phyloP scores from a whole-genome alignment of 2,113 vertebrate species.

The Globicephala melas region DNA sequence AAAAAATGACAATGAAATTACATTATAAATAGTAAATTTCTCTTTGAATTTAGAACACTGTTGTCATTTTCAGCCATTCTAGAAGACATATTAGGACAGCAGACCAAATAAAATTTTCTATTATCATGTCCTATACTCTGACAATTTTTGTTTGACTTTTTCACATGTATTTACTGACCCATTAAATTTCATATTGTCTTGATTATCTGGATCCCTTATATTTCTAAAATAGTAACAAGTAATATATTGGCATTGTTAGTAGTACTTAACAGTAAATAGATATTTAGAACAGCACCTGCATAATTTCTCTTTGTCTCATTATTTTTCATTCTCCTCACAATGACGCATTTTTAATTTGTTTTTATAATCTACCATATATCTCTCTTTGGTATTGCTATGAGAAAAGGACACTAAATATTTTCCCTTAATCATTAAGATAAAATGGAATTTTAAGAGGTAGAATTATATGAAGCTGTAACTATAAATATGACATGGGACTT shows the following conservation, averaged over 20 bases:
- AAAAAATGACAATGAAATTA: background rate
- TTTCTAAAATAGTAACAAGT: background rate
- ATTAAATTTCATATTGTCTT: background rate
- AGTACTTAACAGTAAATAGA: background rate
- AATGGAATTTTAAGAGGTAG: background rate
- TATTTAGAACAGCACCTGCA: background rate
- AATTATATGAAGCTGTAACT: conserved; percentile 1
- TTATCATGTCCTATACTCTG: too few relatives aligned
- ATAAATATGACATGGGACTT: background rate
- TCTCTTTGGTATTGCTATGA: background rate
- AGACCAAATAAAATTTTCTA: background rate
- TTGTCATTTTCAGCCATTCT: background rate
- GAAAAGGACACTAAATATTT: background rate
- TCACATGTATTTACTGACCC: background rate
- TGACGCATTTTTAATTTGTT: background rate
- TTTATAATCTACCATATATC: background rate
- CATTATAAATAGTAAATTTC: background rate
- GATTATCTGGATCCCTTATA: background rate
- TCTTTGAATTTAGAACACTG: background rate
- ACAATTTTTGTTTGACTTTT: background rate
- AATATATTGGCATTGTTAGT: background rate
- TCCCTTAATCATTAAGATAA: background rate
- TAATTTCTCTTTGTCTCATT: background rate
- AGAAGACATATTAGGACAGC: background rate
- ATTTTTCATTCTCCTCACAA: background rate